Percentiles rank a stretch among this genome's conserved stretches.
These are phyloP conservation scores for Ctenopoma kingsleyae DNA, from an alignment of 2,797 vertebrate genomes.

Conservation along the genomic window DNA sequence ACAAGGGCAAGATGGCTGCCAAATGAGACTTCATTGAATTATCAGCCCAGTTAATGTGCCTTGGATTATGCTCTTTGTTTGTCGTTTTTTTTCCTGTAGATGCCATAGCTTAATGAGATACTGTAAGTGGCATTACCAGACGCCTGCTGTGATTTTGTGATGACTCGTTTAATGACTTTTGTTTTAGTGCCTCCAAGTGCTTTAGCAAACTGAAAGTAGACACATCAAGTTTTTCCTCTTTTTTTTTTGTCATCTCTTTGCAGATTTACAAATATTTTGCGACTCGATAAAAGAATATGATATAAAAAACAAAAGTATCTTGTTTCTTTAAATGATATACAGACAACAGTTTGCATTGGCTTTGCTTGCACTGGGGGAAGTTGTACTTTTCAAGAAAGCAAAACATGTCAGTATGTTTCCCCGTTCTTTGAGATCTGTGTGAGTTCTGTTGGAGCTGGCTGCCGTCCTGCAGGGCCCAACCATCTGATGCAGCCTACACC, in stretches of 20 bases:
- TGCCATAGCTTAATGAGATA: constrained; percentile 84
- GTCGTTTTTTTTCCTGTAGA: constrained; percentile 80
- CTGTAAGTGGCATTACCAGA: constrained; percentile 84
- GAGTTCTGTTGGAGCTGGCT: constrained; percentile 74
- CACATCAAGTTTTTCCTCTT: constrained; percentile 31
- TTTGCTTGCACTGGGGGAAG: constrained; percentile 33
- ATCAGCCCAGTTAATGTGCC: constrained; percentile 87
- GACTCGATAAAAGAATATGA: constrained; percentile 9
- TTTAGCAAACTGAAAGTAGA: constrained; percentile 65
- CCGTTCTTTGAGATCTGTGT: constrained; percentile 63
- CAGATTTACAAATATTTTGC: constrained; percentile 48
- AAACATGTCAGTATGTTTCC: constrained; percentile 55
- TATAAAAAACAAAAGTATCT: constrained; percentile 15
- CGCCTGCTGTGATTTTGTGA: constrained; percentile 84
- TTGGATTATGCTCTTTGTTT: constrained; percentile 84
- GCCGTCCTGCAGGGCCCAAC: constrained; percentile 78
- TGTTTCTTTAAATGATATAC: constrained; percentile 26
- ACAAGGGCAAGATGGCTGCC: constrained; percentile 97
- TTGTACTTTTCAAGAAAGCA: constrained; percentile 55
- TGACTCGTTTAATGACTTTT: constrained; percentile 86
- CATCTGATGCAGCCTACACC: constrained; percentile 81
- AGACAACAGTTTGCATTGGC: constrained; percentile 13
- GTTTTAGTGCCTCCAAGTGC: constrained; percentile 81
- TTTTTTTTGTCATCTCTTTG: constrained; percentile 30
- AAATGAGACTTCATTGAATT: constrained; percentile 99